These are phyloP conservation scores for Dinothrombium tinctorium DNA, from an alignment of 1,140 invertebrate genomes.

Conservation along the genomic window DNA sequence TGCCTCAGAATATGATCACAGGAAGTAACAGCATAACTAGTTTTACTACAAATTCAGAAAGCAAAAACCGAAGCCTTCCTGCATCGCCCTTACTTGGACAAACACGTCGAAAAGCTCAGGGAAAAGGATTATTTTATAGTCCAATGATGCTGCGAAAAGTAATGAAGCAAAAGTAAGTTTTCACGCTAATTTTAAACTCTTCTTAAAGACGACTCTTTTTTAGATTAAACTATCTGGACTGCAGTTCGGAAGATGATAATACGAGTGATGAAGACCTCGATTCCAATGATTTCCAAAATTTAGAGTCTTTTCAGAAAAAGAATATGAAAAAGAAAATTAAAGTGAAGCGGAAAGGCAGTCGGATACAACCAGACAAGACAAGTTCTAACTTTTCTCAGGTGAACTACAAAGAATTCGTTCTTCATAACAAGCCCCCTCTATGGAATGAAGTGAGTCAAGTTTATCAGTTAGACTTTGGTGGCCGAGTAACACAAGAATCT, in stretches of 20 bases:
- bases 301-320: slow-evolving; percentile 83
- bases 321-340: slow-evolving; percentile 44
- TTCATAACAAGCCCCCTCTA: slow-evolving; percentile 97
- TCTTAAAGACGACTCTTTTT: background rate
- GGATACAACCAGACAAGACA: slow-evolving; percentile 1
- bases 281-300: slow-evolving; percentile 46
- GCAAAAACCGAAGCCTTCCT: slow-evolving; percentile 3
- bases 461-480: slow-evolving; percentile 97
- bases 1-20: background rate
- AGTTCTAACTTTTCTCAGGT: background rate
- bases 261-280: slow-evolving; percentile 9
- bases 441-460: slow-evolving; percentile 99
- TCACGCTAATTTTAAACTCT: slow-evolving; percentile 27
- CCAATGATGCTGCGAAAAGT: slow-evolving; percentile 17
- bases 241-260: slow-evolving; percentile 56
- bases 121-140: slow-evolving; percentile 15
- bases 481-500: slow-evolving; percentile 91
- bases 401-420: slow-evolving; percentile 45
- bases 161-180: slow-evolving; percentile 14
- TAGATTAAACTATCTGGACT: slow-evolving; percentile 12
- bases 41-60: background rate
- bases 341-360: slow-evolving; percentile 13
- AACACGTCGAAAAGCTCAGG: slow-evolving; percentile 1
- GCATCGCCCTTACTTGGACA: slow-evolving; percentile 6
- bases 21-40: background rate